Evolutionary conservation across 2,888 invertebrate genomes (phyloP).

Genomic region (Onthophagus sagittarius): DNA sequence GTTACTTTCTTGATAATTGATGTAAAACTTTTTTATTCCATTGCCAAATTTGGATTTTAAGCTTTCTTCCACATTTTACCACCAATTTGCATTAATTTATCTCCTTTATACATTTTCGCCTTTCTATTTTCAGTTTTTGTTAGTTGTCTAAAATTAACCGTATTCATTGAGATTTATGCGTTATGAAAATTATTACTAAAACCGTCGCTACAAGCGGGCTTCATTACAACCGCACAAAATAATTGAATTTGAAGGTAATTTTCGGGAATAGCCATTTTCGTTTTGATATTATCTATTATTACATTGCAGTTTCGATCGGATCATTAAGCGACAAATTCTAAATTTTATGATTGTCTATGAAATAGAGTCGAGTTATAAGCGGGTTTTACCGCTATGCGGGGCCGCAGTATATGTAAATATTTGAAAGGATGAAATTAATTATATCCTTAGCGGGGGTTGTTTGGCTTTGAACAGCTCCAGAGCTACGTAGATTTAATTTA

Average conservation of each 20-base stretch:
- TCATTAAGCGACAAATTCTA: not conserved
- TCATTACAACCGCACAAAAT: not conserved
- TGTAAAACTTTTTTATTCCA: too few relatives aligned
- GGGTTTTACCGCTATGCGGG: not conserved
- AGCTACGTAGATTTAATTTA: not conserved
- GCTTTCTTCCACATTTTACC: too few relatives aligned
- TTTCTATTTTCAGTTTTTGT: too few relatives aligned
- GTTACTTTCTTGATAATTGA: too few relatives aligned
- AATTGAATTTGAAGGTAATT: not conserved
- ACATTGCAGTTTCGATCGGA: not conserved
- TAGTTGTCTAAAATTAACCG: too few relatives aligned
- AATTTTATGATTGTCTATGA: not conserved
- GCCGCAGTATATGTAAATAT: not conserved
- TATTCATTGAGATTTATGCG: not conserved
- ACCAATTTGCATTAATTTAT: too few relatives aligned
- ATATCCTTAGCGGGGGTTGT: not conserved
- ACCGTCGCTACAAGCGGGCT: not conserved
- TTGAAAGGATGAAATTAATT: not conserved
- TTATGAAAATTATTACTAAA: not conserved
- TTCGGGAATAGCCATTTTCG: not conserved
- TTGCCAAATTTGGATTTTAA: too few relatives aligned
- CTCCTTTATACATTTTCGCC: too few relatives aligned
- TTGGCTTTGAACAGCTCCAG: not conserved
- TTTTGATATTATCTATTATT: not conserved
- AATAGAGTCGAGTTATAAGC: not conserved